phyloP scores from a whole-genome alignment of 2,797 vertebrate genomes.

The Semaprochilodus insignis region DNA sequence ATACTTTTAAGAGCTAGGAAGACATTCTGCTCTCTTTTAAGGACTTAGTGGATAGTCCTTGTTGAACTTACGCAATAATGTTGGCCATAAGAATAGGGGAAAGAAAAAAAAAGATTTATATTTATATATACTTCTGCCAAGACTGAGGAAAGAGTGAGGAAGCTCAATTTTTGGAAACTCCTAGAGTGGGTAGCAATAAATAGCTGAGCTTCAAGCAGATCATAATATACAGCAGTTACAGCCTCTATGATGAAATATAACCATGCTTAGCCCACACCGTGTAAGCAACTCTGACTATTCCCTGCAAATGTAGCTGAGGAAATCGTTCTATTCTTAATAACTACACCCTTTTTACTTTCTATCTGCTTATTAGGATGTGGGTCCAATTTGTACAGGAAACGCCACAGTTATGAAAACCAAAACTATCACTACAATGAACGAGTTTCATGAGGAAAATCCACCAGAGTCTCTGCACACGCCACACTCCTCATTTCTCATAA shows the following conservation, averaged over 20 bases:
- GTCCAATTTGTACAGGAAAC: neutral
- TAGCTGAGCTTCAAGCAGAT: constrained; percentile 21
- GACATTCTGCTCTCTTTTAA: neutral
- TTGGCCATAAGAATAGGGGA: neutral
- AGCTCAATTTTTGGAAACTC: constrained; percentile 29
- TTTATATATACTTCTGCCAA: constrained; percentile 21
- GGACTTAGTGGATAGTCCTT: neutral
- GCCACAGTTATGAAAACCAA: neutral
- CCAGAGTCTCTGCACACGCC: constrained; percentile 10
- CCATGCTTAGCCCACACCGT: constrained; percentile 8
- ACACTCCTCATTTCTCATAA: constrained; percentile 65
- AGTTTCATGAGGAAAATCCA: neutral
- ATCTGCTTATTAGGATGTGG: constrained; percentile 23
- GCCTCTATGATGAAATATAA: constrained; percentile 42
- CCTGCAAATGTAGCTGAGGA: neutral
- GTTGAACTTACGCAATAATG: constrained; percentile 25
- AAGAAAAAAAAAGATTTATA: neutral
- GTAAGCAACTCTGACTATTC: constrained; percentile 3
- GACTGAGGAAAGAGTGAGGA: constrained; percentile 16
- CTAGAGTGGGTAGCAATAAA: constrained; percentile 24
- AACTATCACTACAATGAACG: constrained; percentile 2
- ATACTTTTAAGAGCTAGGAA: neutral
- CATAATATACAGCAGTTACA: constrained; percentile 36
- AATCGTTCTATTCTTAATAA: neutral
- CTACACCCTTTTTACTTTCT: neutral